Conservation (phyloP, 1,140 invertebrate species). For the Calliopsis andreniformis region DNA sequence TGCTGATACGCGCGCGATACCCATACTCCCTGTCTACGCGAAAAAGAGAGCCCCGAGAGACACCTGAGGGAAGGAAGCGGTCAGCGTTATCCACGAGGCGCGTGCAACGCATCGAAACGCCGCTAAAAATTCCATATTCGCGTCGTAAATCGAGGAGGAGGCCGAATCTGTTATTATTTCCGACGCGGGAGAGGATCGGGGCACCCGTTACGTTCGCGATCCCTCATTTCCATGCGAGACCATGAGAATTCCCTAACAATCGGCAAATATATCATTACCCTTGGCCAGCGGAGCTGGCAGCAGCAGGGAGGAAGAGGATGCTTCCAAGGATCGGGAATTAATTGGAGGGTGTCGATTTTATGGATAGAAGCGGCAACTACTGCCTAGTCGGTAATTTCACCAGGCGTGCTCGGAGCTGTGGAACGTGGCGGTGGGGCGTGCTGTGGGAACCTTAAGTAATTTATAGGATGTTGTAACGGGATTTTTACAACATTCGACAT, state of each 20-base stretch:
- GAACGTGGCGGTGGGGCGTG: constrained; percentile 54
- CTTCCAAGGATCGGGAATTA: constrained; percentile 33
- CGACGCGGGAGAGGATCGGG: neutral
- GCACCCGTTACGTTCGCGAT: constrained; percentile 5
- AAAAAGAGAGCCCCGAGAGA: neutral
- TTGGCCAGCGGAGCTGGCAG: neutral
- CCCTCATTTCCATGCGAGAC: constrained; percentile 44
- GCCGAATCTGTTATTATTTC: constrained; percentile 33
- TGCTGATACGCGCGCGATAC: constrained; percentile 53
- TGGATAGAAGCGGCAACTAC: constrained; percentile 45
- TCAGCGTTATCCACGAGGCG: no score
- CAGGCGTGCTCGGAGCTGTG: neutral
- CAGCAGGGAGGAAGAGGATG: neutral
- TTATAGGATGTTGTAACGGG: constrained; percentile 73
- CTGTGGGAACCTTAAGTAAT: constrained; percentile 74
- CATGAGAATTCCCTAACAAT: constrained; percentile 47
- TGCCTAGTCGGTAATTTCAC: constrained; percentile 49
- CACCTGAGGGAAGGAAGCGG: neutral
- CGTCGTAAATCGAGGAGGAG: constrained; percentile 8
- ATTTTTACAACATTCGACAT: constrained; percentile 75
- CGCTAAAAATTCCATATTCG: neutral
- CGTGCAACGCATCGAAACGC: neutral
- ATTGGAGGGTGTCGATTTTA: constrained; percentile 58
- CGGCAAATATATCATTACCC: constrained; percentile 48
- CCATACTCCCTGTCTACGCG: neutral